These are phyloP conservation scores for Carterocephalus palaemon DNA, from an alignment of 2,888 invertebrate species.

Conservation along the genomic window DNA sequence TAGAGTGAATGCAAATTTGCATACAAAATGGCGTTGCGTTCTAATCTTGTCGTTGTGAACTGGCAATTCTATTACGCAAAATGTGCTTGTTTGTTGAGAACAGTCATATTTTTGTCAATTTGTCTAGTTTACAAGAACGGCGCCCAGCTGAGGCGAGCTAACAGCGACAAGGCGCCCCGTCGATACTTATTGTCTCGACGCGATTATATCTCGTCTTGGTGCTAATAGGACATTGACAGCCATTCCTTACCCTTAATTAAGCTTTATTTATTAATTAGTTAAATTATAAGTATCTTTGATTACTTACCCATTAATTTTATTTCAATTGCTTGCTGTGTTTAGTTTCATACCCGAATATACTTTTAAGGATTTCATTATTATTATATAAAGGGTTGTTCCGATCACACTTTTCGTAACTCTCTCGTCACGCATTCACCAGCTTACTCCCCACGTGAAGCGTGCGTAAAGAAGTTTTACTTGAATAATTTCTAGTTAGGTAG, in stretches of 20 bases:
- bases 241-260: conserved; percentile 41
- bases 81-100: conserved; percentile 1
- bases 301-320: no score
- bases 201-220: conserved; percentile 61
- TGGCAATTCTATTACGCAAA: conserved; percentile 13
- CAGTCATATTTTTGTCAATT: conserved; percentile 57
- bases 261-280: conserved; percentile 34
- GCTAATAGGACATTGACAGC: conserved; percentile 61
- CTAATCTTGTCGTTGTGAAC: conserved; percentile 3
- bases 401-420: no score
- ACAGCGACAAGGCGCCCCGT: conserved; percentile 61
- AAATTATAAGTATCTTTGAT: no score
- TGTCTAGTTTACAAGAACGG: conserved; percentile 45
- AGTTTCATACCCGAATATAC: no score
- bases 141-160: conserved; percentile 57
- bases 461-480: no score
- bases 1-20: conserved; percentile 17
- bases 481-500: no score
- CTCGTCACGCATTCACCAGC: no score
- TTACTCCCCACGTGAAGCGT: no score
- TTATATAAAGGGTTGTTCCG: no score
- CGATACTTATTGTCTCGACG: conserved; percentile 59
- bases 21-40: conserved; percentile 14
- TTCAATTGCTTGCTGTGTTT: no score
- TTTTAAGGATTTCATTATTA: no score